phyloP scores from a whole-genome alignment of 1,140 invertebrate species.

The Drosophila murphyi region DNA sequence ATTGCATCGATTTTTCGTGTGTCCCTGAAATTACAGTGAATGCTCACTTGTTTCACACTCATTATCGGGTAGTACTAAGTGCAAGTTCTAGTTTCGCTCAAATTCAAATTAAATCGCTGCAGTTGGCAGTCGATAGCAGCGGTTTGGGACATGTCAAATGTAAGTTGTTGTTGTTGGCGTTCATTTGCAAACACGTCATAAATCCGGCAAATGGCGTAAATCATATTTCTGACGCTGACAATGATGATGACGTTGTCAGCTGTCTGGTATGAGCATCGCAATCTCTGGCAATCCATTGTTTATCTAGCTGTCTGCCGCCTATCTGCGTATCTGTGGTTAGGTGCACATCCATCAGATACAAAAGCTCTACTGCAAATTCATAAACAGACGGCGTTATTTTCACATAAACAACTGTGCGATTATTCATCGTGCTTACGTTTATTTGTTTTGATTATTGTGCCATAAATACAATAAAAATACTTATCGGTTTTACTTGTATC shows the following conservation, averaged over 20 bases:
- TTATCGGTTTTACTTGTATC: conserved; percentile 17
- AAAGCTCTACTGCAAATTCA: conserved; percentile 16
- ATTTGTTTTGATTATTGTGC: conserved; percentile 33
- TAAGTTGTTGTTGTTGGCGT: conserved; percentile 9
- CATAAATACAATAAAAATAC: conserved; percentile 31
- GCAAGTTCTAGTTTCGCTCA: neutral
- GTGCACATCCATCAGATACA: conserved; percentile 45
- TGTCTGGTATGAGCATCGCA: conserved; percentile 23
- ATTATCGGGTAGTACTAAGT: neutral
- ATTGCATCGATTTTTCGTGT: conserved; percentile 14
- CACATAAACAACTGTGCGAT: conserved; percentile 44
- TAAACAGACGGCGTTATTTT: conserved; percentile 42
- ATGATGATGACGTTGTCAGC: conserved; percentile 57
- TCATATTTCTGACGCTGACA: conserved; percentile 27
- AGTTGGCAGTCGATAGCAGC: neutral
- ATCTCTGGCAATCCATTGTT: conserved; percentile 39
- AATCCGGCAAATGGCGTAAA: conserved; percentile 23
- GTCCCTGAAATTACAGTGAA: conserved; percentile 5
- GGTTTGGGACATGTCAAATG: neutral
- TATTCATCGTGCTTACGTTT: conserved; percentile 22
- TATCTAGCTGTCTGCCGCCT: conserved; percentile 26
- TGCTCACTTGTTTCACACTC: neutral
- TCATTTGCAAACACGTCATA: conserved; percentile 17
- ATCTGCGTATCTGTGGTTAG: conserved; percentile 19
- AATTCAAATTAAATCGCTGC: conserved; percentile 9